phyloP scores from a whole-genome alignment of 2,888 invertebrate species.

The Diaphora mendica region DNA sequence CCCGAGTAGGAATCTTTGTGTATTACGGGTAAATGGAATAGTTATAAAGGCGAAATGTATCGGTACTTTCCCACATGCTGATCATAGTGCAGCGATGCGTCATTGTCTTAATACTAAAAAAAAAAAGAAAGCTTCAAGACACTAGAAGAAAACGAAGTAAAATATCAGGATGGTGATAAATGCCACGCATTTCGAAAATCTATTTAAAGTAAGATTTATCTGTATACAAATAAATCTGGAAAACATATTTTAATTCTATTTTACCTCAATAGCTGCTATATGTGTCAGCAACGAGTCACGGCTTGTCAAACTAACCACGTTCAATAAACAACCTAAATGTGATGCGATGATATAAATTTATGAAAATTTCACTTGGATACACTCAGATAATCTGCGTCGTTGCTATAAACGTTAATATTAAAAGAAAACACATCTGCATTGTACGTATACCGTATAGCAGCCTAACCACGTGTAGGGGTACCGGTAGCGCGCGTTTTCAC shows the following conservation, averaged over 20 bases:
- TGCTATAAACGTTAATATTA: conserved; percentile 57
- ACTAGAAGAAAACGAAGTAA: conserved; percentile 44
- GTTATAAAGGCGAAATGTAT: conserved; percentile 27
- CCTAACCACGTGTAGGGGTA: conserved; percentile 83
- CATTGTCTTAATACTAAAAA: conserved; percentile 64
- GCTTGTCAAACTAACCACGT: conserved; percentile 83
- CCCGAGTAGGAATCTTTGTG: conserved; percentile 19
- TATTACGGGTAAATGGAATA: conserved; percentile 40
- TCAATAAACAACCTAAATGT: conserved; percentile 79
- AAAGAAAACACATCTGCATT: conserved; percentile 67
- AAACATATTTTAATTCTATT: conserved; percentile 49
- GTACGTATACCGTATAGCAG: conserved; percentile 72
- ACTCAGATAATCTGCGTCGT: conserved; percentile 51
- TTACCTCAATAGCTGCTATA: conserved; percentile 67
- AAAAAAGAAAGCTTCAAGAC: conserved; percentile 64
- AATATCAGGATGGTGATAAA: conserved; percentile 20
- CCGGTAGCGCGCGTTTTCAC: conserved; percentile 81
- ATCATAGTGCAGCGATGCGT: conserved; percentile 68
- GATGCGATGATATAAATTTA: conserved; percentile 60
- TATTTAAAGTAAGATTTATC: conserved; percentile 15
- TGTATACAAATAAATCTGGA: conserved; percentile 21
- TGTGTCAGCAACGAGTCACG: conserved; percentile 73
- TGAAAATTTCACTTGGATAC: conserved; percentile 56
- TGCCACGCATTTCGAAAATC: conserved; percentile 26
- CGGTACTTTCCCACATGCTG: conserved; percentile 48